Percentiles rank a stretch among this genome's conserved stretches.
Conservation (phyloP, 2,113 vertebrate genomes). For the Tor tambroides region DNA sequence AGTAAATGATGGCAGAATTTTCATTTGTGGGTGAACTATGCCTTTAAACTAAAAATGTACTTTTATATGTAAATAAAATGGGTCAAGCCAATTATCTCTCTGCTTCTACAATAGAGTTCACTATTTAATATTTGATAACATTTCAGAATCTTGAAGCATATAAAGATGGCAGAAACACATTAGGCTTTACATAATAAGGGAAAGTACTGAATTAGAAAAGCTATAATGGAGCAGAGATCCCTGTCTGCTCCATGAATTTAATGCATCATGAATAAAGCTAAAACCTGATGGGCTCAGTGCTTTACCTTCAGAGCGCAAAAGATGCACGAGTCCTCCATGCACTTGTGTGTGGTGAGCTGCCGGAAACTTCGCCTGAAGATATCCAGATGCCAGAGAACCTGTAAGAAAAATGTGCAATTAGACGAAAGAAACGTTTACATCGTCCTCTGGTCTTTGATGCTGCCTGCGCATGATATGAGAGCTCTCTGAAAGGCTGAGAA, state of each 20-base stretch:
- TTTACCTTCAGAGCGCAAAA: slow-evolving; percentile 91
- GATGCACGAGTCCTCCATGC: slow-evolving; percentile 91
- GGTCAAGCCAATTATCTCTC: not conserved
- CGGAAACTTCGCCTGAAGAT: slow-evolving; percentile 90
- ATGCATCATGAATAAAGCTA: not conserved
- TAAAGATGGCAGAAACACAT: not conserved
- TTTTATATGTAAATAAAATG: not conserved
- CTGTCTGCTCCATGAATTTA: not conserved
- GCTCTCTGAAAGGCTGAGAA: not conserved
- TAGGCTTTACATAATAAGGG: not conserved
- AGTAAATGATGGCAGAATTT: not conserved
- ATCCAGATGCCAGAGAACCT: slow-evolving; percentile 92
- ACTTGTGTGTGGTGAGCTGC: slow-evolving; percentile 86
- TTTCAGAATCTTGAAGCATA: not conserved
- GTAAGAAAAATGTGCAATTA: not conserved
- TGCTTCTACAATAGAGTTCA: not conserved
- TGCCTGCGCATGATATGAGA: not conserved
- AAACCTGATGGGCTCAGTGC: not conserved
- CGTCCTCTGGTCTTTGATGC: not conserved
- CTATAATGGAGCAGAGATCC: not conserved
- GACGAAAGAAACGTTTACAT: not conserved
- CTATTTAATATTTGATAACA: slow-evolving; percentile 22
- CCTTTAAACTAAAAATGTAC: not conserved
- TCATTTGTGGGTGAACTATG: not conserved
- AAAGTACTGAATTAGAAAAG: slow-evolving; percentile 3